phyloP scores from a whole-genome alignment of 2,113 vertebrate species.

The Alligator sinensis region DNA sequence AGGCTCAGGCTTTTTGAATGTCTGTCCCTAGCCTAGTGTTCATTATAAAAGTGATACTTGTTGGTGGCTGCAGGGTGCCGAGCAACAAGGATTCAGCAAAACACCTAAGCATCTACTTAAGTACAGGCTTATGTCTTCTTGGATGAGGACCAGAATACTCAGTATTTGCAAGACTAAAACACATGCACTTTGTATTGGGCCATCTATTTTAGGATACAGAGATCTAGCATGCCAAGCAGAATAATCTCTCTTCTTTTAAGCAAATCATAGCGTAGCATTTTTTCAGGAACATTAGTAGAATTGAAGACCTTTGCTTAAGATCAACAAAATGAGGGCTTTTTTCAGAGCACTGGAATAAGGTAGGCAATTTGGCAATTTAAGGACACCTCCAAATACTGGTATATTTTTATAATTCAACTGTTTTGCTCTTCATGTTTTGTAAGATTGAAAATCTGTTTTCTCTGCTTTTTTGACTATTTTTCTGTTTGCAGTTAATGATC shows the following conservation, averaged over 20 bases:
- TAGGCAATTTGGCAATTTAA: neutral
- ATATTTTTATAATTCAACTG: neutral
- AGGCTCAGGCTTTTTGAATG: no score
- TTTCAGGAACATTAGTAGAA: no score
- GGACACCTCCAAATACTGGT: neutral
- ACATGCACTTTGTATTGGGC: neutral
- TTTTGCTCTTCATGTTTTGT: neutral
- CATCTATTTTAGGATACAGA: neutral
- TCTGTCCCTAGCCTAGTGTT: neutral
- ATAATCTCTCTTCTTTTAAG: constrained; percentile 2
- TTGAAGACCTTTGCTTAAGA: neutral
- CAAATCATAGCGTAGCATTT: neutral
- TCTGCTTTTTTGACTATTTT: neutral
- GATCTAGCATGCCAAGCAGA: neutral
- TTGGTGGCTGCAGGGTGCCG: neutral
- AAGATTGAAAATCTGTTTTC: neutral
- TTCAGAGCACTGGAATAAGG: neutral
- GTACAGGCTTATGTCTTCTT: neutral
- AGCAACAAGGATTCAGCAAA: neutral
- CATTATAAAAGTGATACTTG: neutral
- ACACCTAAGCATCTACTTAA: neutral
- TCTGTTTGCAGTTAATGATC: neutral
- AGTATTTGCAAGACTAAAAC: neutral
- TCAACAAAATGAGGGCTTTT: constrained; percentile 14
- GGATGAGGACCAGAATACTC: neutral